These are phyloP conservation scores for Drosophila algonquin DNA, from an alignment of 2,888 invertebrate genomes.

Conservation along the genomic window DNA sequence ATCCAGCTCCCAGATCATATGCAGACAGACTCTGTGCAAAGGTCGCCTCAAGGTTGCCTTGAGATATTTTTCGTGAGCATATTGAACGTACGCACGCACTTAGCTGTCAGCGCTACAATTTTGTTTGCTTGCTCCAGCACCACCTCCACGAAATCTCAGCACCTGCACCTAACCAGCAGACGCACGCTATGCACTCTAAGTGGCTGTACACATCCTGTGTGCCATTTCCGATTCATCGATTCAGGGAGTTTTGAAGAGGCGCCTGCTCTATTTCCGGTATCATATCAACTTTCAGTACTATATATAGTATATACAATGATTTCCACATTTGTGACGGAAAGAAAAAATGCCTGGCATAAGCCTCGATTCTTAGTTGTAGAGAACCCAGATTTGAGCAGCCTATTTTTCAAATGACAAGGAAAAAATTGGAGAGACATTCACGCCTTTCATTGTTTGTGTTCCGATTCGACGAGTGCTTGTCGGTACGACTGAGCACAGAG, in stretches of 20 bases:
- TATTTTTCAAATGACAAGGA: not conserved
- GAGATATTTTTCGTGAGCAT: not conserved
- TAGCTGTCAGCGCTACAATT: no score
- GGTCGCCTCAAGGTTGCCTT: slow-evolving; percentile 5
- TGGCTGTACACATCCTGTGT: slow-evolving; percentile 26
- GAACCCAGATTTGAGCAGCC: no score
- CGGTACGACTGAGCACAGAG: not conserved
- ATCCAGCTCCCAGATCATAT: not conserved
- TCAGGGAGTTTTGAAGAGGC: slow-evolving; percentile 10
- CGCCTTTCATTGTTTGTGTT: not conserved
- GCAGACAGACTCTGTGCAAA: not conserved
- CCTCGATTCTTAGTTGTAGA: not conserved
- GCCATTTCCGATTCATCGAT: not conserved
- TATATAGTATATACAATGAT: not conserved
- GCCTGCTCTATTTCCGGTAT: slow-evolving; percentile 16
- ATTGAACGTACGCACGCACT: no score
- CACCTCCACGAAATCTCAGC: slow-evolving; percentile 1
- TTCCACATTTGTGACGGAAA: slow-evolving; percentile 4
- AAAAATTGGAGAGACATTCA: not conserved
- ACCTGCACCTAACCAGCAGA: slow-evolving; percentile 17
- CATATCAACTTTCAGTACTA: slow-evolving; percentile 5
- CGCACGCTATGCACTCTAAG: not conserved
- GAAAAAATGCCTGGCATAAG: not conserved
- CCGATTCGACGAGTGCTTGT: not conserved
- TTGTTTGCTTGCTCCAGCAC: no score